Base-by-base conservation (phyloP, 2,888 invertebrate genomes). In the Ditylenchus weischeri region DNA sequence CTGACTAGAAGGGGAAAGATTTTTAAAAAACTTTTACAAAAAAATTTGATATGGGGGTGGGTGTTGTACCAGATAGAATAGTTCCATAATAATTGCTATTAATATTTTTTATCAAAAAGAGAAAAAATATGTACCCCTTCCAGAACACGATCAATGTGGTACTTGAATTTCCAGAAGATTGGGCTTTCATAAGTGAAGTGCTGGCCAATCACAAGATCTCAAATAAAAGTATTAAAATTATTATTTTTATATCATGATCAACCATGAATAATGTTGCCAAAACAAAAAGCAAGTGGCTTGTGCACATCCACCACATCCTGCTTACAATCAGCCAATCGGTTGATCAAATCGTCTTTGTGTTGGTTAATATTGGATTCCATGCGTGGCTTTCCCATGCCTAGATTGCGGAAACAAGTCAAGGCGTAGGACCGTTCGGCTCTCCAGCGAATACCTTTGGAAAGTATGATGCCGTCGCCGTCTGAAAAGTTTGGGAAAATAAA, bases 251-350 rank as follows among this genome's bases (percentile, higher is more conserved):
- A 29, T 15, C 1, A 15, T 54, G 11, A 21, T 13, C 2, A 23
- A 54, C 54, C 54, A 68, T 81, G 78, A 47, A 83, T 83, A 57
- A 83, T 77, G 62, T 82, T 80, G n/a, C 77, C 81, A 10, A 82
- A 78, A 21, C 77, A 75, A 61, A 75, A 75, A 49, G 77, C 71
- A 1, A 81, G 60, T 6, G 74, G 72, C 4, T 73, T 68, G 43
- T 75, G 73, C 36, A 78, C 61, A 67, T 80, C 77, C 36, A 75
- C 66, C 1, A 69, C 36, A 11, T 60, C 43, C 5, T 54, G 11
- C 5, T 29, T 29, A 54, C 5, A 54, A 58, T 65, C 64, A 43
- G 50, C 64, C 35, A 75, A 62, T 47, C 69, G 69, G 13, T 47
- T 57, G 7, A 75, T 21, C 11, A 75, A 68, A 18, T 49, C 49